Conservation (phyloP, 2,797 vertebrate species). For the Naso thynnoides region DNA sequence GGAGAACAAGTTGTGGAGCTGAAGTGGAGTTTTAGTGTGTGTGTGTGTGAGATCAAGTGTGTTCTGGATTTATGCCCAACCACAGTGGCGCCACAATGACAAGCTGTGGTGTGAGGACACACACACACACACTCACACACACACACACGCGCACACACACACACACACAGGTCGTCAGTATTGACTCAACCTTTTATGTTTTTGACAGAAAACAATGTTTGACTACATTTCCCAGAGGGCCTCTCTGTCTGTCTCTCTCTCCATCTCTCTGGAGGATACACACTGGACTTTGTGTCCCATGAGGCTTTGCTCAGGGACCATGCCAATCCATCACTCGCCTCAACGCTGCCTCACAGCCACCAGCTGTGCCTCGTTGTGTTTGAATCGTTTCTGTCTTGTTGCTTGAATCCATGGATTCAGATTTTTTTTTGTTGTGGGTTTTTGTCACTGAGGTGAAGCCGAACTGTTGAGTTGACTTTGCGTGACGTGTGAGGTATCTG, state of each 20-base stretch:
- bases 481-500: too few relatives aligned
- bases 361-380: background rate
- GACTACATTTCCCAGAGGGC: conserved; percentile 44
- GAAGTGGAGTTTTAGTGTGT: conserved; percentile 49
- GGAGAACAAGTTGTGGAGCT: conserved; percentile 22
- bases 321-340: background rate
- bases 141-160: conserved; percentile 6
- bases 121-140: conserved; percentile 36
- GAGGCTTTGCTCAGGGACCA: conserved; percentile 32
- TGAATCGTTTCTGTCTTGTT: background rate
- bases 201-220: background rate
- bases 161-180: background rate
- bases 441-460: too few relatives aligned
- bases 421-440: too few relatives aligned
- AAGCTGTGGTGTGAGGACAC: conserved; percentile 54
- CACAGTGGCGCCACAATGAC: conserved; percentile 70
- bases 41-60: conserved; percentile 40
- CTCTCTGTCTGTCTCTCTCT: too few relatives aligned
- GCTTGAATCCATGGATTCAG: too few relatives aligned
- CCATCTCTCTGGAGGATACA: conserved; percentile 22
- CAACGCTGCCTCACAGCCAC: too few relatives aligned
- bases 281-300: conserved; percentile 22
- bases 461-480: too few relatives aligned
- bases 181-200: background rate
- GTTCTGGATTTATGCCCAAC: conserved; percentile 60